These are phyloP conservation scores for Drosophila santomea DNA, from an alignment of 1,140 invertebrate genomes.

Conservation along the genomic window DNA sequence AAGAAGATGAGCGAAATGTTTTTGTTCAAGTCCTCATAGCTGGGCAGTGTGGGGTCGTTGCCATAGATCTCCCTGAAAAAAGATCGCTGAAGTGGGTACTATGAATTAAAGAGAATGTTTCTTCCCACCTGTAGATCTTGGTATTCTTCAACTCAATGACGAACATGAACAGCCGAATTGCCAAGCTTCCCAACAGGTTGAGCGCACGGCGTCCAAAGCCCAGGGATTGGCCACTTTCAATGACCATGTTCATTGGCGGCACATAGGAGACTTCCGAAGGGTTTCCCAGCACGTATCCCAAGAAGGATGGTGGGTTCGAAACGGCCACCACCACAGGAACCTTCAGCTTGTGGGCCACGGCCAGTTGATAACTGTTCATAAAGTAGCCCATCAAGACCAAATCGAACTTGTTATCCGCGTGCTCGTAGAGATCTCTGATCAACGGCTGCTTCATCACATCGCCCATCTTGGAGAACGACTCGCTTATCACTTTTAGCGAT, in stretches of 20 bases:
- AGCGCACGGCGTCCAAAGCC: conserved; percentile 27
- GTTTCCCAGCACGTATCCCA: conserved; percentile 54
- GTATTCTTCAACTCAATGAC: conserved; percentile 29
- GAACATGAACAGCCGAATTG: conserved; percentile 3
- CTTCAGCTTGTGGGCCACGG: conserved; percentile 66
- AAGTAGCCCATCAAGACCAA: conserved; percentile 66
- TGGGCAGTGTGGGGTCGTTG: conserved; percentile 38
- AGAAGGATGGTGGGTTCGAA: conserved; percentile 25
- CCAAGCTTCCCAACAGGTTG: conserved; percentile 18
- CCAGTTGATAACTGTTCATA: conserved; percentile 65
- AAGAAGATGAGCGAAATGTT: conserved; percentile 65
- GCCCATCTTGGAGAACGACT: conserved; percentile 47
- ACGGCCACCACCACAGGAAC: conserved; percentile 51
- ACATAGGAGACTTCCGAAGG: conserved; percentile 59
- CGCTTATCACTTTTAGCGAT: neutral
- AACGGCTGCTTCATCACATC: conserved; percentile 35
- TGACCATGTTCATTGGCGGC: conserved; percentile 19
- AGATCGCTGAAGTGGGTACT: accelerated
- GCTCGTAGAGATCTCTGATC: conserved; percentile 58
- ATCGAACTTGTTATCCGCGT: conserved; percentile 63
- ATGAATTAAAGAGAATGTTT: accelerated
- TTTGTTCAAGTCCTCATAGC: conserved; percentile 47
- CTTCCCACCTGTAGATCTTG: conserved; percentile 42
- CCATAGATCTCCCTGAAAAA: conserved; percentile 43
- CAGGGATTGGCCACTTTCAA: conserved; percentile 18